Conservation (phyloP, 2,888 invertebrate species). For the Drosophila multiciliata region DNA sequence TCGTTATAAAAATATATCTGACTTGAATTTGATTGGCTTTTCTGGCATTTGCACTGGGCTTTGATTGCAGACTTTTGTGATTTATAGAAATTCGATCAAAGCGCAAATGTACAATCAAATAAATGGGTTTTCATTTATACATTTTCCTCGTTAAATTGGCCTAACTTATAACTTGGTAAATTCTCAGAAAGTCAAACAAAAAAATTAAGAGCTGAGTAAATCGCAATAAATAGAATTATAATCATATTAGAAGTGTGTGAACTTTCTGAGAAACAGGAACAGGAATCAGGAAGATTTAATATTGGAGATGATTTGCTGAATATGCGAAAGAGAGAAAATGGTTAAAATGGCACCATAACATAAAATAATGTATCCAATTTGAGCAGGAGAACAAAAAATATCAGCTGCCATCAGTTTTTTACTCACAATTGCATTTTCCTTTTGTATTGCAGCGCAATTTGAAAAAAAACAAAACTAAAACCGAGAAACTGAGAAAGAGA, state of each 20-base stretch:
- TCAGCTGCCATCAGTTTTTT: constrained; percentile 13
- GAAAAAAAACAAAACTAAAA: neutral
- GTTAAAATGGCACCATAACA: neutral
- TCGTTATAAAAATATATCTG: constrained; percentile 51
- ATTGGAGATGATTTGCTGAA: neutral
- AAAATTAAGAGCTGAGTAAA: neutral
- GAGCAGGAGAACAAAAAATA: neutral
- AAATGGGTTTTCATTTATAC: neutral
- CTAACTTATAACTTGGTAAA: neutral
- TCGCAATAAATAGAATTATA: neutral
- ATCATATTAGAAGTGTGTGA: neutral
- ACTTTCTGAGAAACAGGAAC: neutral
- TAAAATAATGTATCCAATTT: neutral
- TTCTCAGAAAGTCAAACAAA: neutral
- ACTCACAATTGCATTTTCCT: constrained; percentile 8
- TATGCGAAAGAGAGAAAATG: neutral
- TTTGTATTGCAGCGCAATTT: constrained; percentile 35
- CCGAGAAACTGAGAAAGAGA: neutral
- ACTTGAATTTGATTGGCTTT: constrained; percentile 46
- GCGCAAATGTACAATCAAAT: neutral
- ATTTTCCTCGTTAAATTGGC: neutral
- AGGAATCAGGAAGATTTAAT: neutral
- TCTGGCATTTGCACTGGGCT: constrained; percentile 23
- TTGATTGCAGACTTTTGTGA: constrained; percentile 29
- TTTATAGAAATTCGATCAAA: neutral